Percentiles rank a stretch among this genome's conserved stretches.
These are phyloP conservation scores for Heliconius hermathena DNA, from an alignment of 1,140 invertebrate species.

Conservation along the genomic window DNA sequence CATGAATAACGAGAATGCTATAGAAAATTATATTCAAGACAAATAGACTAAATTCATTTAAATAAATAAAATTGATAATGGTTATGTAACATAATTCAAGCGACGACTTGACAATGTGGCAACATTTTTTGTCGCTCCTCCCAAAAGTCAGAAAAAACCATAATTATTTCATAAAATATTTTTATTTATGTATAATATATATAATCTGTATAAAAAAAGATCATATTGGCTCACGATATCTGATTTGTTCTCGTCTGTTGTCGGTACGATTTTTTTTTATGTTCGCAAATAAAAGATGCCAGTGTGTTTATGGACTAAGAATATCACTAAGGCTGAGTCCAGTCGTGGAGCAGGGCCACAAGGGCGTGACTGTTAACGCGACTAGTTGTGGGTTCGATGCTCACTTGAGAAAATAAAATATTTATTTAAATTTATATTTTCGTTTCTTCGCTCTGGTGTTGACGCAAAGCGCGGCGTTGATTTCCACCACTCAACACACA, in stretches of 20 bases:
- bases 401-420: no score
- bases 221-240: not conserved
- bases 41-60: not conserved
- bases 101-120: not conserved
- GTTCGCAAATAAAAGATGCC: not conserved
- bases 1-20: not conserved
- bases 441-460: no score
- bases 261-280: not conserved
- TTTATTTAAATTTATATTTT: no score
- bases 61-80: not conserved
- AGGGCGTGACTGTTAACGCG: no score
- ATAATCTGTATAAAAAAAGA: not conserved
- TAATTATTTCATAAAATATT: not conserved
- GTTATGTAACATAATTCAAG: not conserved
- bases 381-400: no score
- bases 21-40: not conserved
- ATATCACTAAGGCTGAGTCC: no score
- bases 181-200: not conserved
- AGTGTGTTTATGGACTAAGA: no score
- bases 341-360: no score
- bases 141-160: not conserved
- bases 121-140: not conserved
- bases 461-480: no score
- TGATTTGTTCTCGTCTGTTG: not conserved
- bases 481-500: no score